Conservation (phyloP, 2,113 vertebrate species). For the Ceratotherium simum region DNA sequence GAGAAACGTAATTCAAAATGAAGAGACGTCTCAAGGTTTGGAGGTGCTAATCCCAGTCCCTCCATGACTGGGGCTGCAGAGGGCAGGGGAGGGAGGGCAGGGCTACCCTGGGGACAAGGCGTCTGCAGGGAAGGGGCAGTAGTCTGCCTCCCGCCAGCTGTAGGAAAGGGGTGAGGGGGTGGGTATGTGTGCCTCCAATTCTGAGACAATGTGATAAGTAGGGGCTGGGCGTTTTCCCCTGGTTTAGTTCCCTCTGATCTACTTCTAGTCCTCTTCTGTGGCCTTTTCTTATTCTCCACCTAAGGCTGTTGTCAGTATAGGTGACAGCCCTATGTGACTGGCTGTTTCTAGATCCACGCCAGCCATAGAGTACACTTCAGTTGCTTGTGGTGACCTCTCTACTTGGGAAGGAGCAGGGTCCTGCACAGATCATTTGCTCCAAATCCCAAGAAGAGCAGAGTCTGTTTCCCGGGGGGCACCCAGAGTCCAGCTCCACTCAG, state of each 20-base stretch:
- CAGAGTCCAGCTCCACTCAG: not conserved
- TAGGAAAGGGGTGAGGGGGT: not conserved
- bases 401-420: not conserved
- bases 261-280: not conserved
- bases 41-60: not conserved
- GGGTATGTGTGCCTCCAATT: rapidly evolving
- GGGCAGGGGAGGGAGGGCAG: rapidly evolving
- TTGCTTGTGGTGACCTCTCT: not conserved
- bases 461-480: not conserved
- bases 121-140: rapidly evolving
- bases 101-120: not conserved
- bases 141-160: not conserved
- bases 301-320: not conserved
- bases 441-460: not conserved
- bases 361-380: not conserved
- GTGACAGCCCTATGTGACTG: no score
- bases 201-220: not conserved
- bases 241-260: not conserved
- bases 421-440: not conserved
- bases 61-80: not conserved
- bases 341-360: not conserved
- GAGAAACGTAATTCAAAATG: not conserved
- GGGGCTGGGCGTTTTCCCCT: not conserved
- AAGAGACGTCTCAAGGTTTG: not conserved
- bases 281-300: not conserved